Evolutionary conservation across 2,797 vertebrate genomes (phyloP), one percentile per base, ranked within the genome.

Genomic region (Ceryle rudis): DNA sequence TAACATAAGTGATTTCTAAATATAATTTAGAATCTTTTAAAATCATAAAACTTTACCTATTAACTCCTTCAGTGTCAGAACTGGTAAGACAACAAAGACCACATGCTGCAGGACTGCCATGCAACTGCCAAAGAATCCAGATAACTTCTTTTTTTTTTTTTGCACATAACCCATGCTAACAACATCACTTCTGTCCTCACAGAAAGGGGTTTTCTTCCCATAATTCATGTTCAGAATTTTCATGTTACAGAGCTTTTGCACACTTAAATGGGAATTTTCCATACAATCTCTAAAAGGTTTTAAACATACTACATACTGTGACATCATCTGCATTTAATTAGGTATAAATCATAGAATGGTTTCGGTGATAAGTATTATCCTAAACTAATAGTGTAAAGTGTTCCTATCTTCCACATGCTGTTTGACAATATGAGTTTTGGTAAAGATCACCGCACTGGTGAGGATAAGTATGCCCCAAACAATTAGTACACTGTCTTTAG

Each of bases 1-100:
- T 67, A 86, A 72, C 39, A 95, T 39, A 44, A 93, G 3, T 29
- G 15, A 81, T 82, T 89, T 92, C 70, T 81, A 94, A 95, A 92
- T 51, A 73, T 44, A 77, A 58, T 78, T 77, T n/a, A 89, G 64
- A 88, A 35, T 29, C 0, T 29, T 90, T 65, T 66, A 21, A 92
- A 55, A 33, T 44, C 37, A 78, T 80, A 37, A 86, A 83, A 62
- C n/a, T 49, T 72, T 6, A 81, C 18, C 20, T 61, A 17, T 90
- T 91, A 94, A 90, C 60, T 87, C 65, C 15, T 84, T 89, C 54
- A 67, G 44, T 71, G 71, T 65, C 64, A 14, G 25, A 87, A 95
- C 10, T 65, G 26, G 37, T 51, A 84, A 81, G 37, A 66, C 47
- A 94, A 70, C 58, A 88, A 61, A 67, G 26, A 21, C 2, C 17